These are phyloP conservation scores for Hemibagrus guttatus DNA, from an alignment of 2,797 vertebrate genomes.

Conservation along the genomic window DNA sequence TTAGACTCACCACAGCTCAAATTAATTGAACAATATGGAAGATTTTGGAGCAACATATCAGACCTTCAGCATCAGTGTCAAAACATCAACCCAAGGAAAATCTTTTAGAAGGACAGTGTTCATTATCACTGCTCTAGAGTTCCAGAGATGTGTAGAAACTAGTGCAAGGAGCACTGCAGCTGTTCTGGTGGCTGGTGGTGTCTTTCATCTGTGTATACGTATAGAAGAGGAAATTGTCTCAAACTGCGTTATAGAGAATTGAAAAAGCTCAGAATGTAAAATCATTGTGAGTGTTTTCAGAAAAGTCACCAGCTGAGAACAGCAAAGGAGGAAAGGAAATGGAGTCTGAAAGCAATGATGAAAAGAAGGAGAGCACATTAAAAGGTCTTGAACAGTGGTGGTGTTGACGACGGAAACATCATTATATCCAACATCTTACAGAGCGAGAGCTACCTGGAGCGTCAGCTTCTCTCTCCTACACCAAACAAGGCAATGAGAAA, in stretches of 20 bases:
- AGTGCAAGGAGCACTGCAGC: background rate
- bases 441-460: conserved; percentile 17
- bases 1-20: background rate
- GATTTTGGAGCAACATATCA: too few species aligned
- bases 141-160: background rate
- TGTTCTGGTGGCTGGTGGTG: background rate
- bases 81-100: background rate
- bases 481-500: conserved; percentile 7
- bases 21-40: background rate
- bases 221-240: background rate
- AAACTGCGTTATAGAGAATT: background rate
- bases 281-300: background rate
- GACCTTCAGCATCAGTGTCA: too few species aligned
- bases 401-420: conserved; percentile 14
- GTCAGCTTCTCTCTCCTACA: background rate
- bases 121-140: background rate
- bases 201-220: background rate
- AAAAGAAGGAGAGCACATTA: conserved; percentile 21
- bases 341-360: conserved; percentile 18
- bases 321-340: background rate
- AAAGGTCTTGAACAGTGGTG: conserved; percentile 21
- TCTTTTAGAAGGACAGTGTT: background rate
- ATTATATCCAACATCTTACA: conserved; percentile 23
- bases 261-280: background rate
- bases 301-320: conserved; percentile 1